A percentile compares a stretch with the other conserved stretches of the same genome.
phyloP scores from a whole-genome alignment of 2,113 vertebrate species.

The Tragelaphus strepsiceros region DNA sequence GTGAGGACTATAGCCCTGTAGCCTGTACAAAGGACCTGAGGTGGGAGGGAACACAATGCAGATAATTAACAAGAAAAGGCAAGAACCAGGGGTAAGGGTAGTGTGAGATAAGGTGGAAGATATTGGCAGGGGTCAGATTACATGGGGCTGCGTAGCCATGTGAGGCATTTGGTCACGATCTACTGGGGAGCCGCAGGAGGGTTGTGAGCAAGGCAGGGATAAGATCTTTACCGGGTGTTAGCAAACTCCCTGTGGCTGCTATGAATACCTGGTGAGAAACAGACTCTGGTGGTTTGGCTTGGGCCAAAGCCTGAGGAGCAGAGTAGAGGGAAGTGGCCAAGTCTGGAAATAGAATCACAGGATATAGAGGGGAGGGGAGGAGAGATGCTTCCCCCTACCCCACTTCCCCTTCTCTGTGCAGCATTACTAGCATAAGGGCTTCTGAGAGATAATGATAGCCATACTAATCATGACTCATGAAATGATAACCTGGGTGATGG shows the following conservation, averaged over 20 bases:
- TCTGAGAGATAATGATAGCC: background rate
- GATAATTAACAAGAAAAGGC: background rate
- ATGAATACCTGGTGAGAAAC: background rate
- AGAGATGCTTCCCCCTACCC: too few relatives aligned
- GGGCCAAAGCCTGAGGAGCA: background rate
- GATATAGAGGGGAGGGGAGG: background rate
- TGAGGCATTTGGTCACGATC: background rate
- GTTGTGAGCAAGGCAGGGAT: background rate
- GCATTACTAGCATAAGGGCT: background rate
- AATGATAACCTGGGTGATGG: background rate
- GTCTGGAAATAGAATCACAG: background rate
- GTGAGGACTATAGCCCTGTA: background rate
- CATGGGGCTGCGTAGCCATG: background rate
- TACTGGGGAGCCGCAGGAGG: background rate
- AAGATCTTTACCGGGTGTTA: background rate
- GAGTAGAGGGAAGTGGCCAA: background rate
- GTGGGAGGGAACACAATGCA: background rate
- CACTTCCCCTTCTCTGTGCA: background rate
- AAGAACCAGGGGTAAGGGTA: background rate
- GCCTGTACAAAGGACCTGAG: background rate
- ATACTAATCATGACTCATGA: background rate
- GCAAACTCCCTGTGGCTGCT: background rate
- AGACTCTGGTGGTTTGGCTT: background rate
- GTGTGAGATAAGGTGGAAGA: background rate
- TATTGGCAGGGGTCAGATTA: background rate